Conservation (phyloP, 2,888 invertebrate species). For the Cheilosia vulpina region DNA sequence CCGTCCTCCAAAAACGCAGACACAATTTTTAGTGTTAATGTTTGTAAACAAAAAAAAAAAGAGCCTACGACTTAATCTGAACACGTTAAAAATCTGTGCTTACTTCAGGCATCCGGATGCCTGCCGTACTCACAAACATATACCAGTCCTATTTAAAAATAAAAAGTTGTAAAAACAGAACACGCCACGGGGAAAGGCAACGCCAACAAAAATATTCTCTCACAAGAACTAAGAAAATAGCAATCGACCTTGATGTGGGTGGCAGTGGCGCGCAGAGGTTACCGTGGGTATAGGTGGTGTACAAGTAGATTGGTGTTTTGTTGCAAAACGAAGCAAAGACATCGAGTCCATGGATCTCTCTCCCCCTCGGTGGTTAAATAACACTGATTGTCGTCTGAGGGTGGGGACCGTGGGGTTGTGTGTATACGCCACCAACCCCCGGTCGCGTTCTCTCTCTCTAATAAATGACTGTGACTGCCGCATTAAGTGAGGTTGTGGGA, state of each 20-base stretch:
- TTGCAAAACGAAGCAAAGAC: slow-evolving; percentile 64
- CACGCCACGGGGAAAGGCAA: slow-evolving; percentile 31
- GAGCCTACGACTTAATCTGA: slow-evolving; percentile 52
- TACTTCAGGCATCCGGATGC: slow-evolving; percentile 43
- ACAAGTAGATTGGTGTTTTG: slow-evolving; percentile 53
- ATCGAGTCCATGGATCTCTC: slow-evolving; percentile 63
- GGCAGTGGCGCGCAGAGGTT: slow-evolving; percentile 29
- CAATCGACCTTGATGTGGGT: slow-evolving; percentile 73
- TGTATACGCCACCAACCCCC: slow-evolving; percentile 23
- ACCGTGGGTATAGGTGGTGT: slow-evolving; percentile 3
- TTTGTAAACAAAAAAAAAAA: neutral
- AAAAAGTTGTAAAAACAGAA: slow-evolving; percentile 31
- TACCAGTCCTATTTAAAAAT: neutral
- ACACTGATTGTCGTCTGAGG: slow-evolving; percentile 66
- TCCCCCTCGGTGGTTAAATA: slow-evolving; percentile 71
- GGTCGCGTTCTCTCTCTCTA: slow-evolving; percentile 44
- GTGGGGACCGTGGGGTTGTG: slow-evolving; percentile 1
- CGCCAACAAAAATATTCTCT: slow-evolving; percentile 44
- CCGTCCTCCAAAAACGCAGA: neutral
- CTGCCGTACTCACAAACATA: slow-evolving; percentile 2
- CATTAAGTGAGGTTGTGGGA: slow-evolving; percentile 76
- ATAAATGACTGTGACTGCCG: slow-evolving; percentile 73
- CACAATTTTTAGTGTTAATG: slow-evolving; percentile 30
- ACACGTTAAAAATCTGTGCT: slow-evolving; percentile 59
- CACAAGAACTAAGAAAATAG: slow-evolving; percentile 70